These are phyloP conservation scores for Stratiomys singularior DNA, from an alignment of 2,888 invertebrate species.

Conservation along the genomic window DNA sequence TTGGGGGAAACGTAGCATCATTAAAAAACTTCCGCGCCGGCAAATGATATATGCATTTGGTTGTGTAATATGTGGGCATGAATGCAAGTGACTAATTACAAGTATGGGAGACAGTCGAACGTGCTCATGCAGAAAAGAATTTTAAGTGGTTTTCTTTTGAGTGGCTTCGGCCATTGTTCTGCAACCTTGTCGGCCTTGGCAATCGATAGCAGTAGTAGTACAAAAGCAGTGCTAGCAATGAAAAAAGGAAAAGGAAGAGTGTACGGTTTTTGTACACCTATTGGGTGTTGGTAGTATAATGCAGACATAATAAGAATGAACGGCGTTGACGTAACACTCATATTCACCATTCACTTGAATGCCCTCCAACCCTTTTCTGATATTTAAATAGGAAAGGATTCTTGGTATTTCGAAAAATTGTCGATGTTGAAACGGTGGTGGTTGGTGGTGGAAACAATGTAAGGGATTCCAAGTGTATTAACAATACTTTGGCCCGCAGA, in stretches of 20 bases:
- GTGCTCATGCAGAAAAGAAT: slow-evolving; percentile 43
- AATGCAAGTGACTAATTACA: slow-evolving; percentile 42
- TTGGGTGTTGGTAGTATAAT: neutral
- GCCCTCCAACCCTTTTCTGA: too few species aligned
- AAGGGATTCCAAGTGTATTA: too few species aligned
- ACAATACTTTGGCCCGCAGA: too few species aligned
- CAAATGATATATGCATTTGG: neutral
- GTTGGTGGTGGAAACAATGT: too few species aligned
- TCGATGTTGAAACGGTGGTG: too few species aligned
- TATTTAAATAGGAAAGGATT: too few species aligned
- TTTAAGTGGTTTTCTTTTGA: slow-evolving; percentile 43
- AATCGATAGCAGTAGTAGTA: neutral
- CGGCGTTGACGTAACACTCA: neutral
- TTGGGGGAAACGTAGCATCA: neutral
- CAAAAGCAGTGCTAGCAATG: too few species aligned
- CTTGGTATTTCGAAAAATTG: too few species aligned
- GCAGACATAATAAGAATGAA: neutral
- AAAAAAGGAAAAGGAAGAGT: neutral
- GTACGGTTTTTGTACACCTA: neutral
- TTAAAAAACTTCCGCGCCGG: neutral
- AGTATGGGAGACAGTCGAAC: slow-evolving; percentile 15
- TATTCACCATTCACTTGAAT: neutral
- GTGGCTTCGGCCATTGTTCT: slow-evolving; percentile 45
- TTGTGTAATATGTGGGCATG: neutral
- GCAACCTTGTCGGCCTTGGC: slow-evolving; percentile 21